phyloP scores from a whole-genome alignment of 2,888 invertebrate species.

The Sarcophaga carnaria region DNA sequence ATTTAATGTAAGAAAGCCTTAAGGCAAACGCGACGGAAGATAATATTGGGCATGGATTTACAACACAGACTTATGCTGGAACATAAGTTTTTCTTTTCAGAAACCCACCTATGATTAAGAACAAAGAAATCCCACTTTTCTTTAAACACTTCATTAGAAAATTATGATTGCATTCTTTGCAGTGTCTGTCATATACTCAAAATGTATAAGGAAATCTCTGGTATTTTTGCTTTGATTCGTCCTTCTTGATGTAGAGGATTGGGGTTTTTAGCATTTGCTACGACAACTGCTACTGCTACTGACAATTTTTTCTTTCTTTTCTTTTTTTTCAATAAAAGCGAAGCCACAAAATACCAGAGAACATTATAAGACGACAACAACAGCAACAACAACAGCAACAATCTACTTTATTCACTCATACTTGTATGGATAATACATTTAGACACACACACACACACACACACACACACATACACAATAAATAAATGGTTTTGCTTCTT shows the following conservation, averaged over 20 bases:
- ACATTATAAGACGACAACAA: conserved; percentile 46
- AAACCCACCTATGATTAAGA: too few relatives aligned
- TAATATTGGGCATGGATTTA: too few relatives aligned
- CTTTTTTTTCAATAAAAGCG: conserved; percentile 73
- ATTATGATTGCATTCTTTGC: conserved; percentile 8
- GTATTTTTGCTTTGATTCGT: conserved; percentile 80
- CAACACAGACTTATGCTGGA: too few relatives aligned
- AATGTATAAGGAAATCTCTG: conserved; percentile 73
- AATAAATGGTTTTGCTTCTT: neutral
- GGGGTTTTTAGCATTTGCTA: conserved; percentile 75
- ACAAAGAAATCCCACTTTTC: too few relatives aligned
- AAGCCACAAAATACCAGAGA: conserved; percentile 80
- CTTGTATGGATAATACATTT: neutral
- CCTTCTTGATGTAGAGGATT: conserved; percentile 78
- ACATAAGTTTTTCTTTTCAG: too few relatives aligned
- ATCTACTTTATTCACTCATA: conserved; percentile 38
- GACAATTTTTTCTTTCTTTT: conserved; percentile 42
- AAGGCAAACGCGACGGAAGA: too few relatives aligned
- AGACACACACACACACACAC: neutral
- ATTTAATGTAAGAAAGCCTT: too few relatives aligned
- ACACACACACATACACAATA: neutral
- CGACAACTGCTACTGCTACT: conserved; percentile 45
- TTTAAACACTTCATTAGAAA: too few relatives aligned
- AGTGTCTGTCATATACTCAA: neutral
- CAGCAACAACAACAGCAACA: conserved; percentile 29